Evolutionary conservation across 2,888 invertebrate genomes (phyloP), one percentile per base, ranked within the genome.

Genomic region (Megastigmus dorsalis): DNA sequence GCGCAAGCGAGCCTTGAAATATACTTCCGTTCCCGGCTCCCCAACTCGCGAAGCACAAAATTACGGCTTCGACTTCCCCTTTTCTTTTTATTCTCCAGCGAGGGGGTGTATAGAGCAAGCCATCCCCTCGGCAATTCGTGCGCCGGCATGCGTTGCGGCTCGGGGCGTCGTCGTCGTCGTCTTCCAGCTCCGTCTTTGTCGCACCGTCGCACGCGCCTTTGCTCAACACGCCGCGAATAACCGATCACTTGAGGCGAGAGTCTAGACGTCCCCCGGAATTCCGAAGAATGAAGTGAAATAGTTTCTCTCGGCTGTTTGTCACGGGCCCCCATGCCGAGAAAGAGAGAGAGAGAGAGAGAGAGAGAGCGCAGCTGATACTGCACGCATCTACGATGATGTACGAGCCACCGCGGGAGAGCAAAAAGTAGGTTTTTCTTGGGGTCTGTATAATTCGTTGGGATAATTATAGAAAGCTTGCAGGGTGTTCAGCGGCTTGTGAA

Each of bases 1-100:
- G n/a, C 15, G 5, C n/a, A n/a, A n/a, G 10, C n/a, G 36, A 63
- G 18, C 36, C 52, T 52, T 38, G 38, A 65, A 65, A 65, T 33
- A 52, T 52, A 65, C 65, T 65, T 63, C 63, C 50, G 18, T 15
- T n/a, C 41, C 41, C n/a, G n/a, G n/a, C 75, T 76, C 63, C 75
- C 74, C 72, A 73, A 70, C 74, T 73, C 78, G 77, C 79, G 78
- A 79, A 80, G 81, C 80, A 79, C 80, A 77, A 78, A 80, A 79
- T 81, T 80, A 78, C 79, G 74, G 68, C 76, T 66, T 60, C 9
- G 23, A 60, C 77, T 69, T 66, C 65, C 57, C 54, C 78, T 52
- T 74, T 72, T 13, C 26, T 28, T 20, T 28, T 41, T 52, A 57
- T 55, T 36, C 15, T n/a, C 20, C 18, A 6, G n/a, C 41, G n/a